Conservation (phyloP, 2,113 vertebrate species). For the Sclerurus mexicanus region DNA sequence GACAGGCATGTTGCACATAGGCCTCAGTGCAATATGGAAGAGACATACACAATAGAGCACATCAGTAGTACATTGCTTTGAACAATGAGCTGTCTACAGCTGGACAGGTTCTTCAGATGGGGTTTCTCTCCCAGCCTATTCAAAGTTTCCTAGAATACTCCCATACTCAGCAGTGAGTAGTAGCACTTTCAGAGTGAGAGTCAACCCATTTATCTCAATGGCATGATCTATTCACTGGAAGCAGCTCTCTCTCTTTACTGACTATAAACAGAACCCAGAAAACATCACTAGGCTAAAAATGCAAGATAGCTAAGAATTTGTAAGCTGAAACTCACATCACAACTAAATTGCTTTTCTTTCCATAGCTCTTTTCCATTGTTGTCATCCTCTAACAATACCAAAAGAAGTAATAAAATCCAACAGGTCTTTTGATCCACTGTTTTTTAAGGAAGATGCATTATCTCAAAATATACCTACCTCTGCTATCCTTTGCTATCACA, state of each 20-base stretch:
- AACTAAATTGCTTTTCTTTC: neutral
- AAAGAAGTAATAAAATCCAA: neutral
- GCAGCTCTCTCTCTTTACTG: neutral
- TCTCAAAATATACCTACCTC: neutral
- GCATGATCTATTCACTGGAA: neutral
- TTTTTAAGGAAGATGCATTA: neutral
- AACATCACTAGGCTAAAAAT: neutral
- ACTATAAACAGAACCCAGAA: neutral
- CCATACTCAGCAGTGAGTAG: neutral
- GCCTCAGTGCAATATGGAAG: neutral
- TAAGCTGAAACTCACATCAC: neutral
- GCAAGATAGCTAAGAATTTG: neutral
- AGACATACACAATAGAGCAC: neutral
- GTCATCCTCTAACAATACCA: neutral
- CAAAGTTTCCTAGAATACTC: neutral
- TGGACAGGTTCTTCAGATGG: neutral
- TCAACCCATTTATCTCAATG: neutral
- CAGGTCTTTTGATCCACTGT: neutral
- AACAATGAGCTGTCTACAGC: neutral
- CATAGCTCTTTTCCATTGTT: neutral
- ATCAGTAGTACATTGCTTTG: fast-evolving
- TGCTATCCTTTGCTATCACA: neutral
- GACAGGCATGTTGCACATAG: neutral
- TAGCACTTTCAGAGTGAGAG: neutral
- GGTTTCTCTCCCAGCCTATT: neutral